phyloP scores from a whole-genome alignment of 2,113 vertebrate species.

The Leptobrachium leishanense region DNA sequence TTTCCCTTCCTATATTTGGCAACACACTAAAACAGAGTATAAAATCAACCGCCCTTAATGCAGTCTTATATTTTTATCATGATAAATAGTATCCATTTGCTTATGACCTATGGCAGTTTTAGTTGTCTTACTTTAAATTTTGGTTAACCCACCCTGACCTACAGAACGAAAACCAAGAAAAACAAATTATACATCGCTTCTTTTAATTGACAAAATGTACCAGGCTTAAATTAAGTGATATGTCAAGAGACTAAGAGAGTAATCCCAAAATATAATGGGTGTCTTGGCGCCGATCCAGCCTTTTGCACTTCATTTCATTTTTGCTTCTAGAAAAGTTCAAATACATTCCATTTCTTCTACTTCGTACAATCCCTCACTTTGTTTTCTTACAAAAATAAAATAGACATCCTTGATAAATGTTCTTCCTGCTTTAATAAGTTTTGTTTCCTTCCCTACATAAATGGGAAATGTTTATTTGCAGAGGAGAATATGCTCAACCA shows the following conservation, averaged over 20 bases:
- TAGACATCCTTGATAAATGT: conserved; percentile 21
- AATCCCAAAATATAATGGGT: conserved; percentile 81
- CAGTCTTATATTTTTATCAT: conserved; percentile 71
- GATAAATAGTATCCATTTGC: conserved; percentile 85
- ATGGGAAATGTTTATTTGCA: conserved; percentile 30
- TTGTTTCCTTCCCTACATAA: conserved; percentile 25
- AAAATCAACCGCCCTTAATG: conserved; percentile 66
- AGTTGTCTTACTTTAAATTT: conserved; percentile 88
- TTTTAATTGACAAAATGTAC: conserved; percentile 87
- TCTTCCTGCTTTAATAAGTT: conserved; percentile 17
- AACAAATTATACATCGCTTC: conserved; percentile 81
- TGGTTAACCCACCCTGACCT: conserved; percentile 82
- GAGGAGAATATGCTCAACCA: neutral
- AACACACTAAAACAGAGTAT: conserved; percentile 71
- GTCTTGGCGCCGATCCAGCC: conserved; percentile 81
- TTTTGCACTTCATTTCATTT: conserved; percentile 72
- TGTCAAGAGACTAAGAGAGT: conserved; percentile 70
- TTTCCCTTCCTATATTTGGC: conserved; percentile 90
- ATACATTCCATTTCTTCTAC: conserved; percentile 42
- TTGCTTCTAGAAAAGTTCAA: conserved; percentile 66
- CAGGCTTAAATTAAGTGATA: conserved; percentile 81
- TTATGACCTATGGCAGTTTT: conserved; percentile 86
- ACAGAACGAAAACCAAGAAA: conserved; percentile 81
- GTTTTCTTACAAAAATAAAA: neutral
- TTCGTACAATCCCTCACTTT: conserved; percentile 28